Evolutionary conservation across 2,113 vertebrate genomes (phyloP).

Genomic region (Ovibos moschatus): DNA sequence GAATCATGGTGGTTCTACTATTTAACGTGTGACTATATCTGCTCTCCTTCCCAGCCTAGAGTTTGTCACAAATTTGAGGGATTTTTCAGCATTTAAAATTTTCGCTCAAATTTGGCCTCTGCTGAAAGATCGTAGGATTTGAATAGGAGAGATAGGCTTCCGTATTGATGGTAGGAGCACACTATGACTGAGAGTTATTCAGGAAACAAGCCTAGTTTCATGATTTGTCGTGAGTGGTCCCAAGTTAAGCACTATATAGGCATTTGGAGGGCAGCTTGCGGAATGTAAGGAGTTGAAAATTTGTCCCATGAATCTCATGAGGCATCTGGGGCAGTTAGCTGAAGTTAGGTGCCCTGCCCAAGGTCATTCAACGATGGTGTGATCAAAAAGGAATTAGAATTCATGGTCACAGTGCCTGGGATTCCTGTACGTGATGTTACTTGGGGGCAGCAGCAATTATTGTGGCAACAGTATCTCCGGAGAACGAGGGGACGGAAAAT

Average conservation of each 20-base stretch:
- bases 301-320: neutral
- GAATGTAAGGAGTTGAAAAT: neutral
- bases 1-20: neutral
- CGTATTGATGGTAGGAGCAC: neutral
- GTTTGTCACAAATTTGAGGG: neutral
- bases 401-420: conserved; percentile 63
- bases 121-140: neutral
- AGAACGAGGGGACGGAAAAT: neutral
- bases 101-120: neutral
- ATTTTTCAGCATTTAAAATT: neutral
- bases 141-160: neutral
- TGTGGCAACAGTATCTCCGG: conserved; percentile 33
- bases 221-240: neutral
- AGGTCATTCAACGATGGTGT: conserved; percentile 52
- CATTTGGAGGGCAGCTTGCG: neutral
- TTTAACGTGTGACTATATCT: neutral
- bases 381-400: conserved; percentile 61
- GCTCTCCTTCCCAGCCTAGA: neutral
- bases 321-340: neutral
- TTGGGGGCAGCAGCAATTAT: conserved; percentile 8
- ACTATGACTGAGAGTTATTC: neutral
- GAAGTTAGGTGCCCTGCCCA: conserved; percentile 10
- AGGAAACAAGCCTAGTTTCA: neutral
- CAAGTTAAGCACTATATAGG: neutral
- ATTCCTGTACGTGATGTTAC: conserved; percentile 66